Percentiles rank a stretch among this genome's conserved stretches.
Conservation (phyloP, 1,140 invertebrate genomes). For the Drosophila sp. region DNA sequence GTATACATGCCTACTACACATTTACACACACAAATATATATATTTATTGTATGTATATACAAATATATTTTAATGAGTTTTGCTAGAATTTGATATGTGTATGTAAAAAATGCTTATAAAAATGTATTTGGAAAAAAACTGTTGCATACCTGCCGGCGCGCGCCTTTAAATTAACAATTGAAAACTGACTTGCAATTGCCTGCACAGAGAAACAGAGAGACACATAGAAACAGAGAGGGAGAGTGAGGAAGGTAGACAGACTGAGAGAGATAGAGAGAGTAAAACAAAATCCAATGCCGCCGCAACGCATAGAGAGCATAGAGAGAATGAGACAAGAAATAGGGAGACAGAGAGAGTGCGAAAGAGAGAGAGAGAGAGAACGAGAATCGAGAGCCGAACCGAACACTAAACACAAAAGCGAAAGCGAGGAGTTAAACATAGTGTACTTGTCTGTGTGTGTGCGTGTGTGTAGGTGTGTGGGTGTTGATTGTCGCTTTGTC, state of each 20-base stretch:
- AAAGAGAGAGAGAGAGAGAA: constrained; percentile 22
- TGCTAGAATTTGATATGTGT: constrained; percentile 50
- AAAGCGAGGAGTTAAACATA: constrained; percentile 63
- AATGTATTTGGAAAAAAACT: constrained; percentile 69
- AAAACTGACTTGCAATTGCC: constrained; percentile 22
- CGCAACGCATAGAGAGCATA: constrained; percentile 18
- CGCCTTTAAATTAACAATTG: constrained; percentile 57
- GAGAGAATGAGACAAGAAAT: constrained; percentile 4
- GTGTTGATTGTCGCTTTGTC: constrained; percentile 46
- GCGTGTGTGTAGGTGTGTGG: constrained; percentile 22
- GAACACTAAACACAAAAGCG: constrained; percentile 68
- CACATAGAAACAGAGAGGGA: constrained; percentile 1
- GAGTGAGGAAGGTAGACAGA: constrained; percentile 14
- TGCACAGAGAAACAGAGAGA: constrained; percentile 19
- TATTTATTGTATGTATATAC: constrained; percentile 31
- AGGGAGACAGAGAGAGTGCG: background rate
- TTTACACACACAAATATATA: constrained; percentile 26
- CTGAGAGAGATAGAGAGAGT: constrained; percentile 13
- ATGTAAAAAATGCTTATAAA: constrained; percentile 59
- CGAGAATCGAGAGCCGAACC: constrained; percentile 25
- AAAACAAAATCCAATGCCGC: background rate
- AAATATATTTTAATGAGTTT: constrained; percentile 62
- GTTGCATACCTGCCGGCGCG: constrained; percentile 73
- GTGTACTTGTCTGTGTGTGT: constrained; percentile 24
- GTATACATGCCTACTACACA: constrained; percentile 20